Conservation (phyloP, 2,888 invertebrate species). For the Pristionchus maxplancki region DNA sequence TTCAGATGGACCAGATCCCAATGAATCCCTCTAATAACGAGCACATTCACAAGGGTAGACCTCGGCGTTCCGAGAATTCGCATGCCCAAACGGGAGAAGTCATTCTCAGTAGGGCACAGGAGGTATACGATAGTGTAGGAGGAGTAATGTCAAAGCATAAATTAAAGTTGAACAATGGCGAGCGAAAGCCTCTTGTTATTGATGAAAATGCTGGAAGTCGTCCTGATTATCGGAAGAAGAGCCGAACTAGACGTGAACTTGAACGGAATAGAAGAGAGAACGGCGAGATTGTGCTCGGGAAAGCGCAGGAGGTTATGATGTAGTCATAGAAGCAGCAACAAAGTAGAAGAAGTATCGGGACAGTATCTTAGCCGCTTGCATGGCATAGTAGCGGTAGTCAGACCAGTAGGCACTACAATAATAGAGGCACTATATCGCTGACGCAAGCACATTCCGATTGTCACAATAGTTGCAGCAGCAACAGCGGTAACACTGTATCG, state of each 20-base stretch:
- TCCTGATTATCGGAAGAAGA: constrained; percentile 25
- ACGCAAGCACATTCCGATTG: too few relatives aligned
- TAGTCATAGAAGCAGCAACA: background rate
- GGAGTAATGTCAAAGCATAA: background rate
- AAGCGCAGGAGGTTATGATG: background rate
- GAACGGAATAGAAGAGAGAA: too few relatives aligned
- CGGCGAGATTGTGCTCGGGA: background rate
- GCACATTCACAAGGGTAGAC: background rate
- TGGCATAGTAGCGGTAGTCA: too few relatives aligned
- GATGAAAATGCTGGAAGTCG: constrained; percentile 24
- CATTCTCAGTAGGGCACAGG: constrained; percentile 24
- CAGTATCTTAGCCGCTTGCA: too few relatives aligned
- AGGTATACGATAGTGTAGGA: background rate
- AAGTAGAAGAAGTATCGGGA: background rate
- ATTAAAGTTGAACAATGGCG: constrained; percentile 34
- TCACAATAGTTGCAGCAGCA: too few relatives aligned
- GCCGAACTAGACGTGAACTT: too few relatives aligned
- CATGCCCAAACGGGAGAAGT: constrained; percentile 20
- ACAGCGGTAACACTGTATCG: too few relatives aligned
- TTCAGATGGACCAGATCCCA: background rate
- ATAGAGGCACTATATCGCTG: too few relatives aligned
- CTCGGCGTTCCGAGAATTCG: background rate
- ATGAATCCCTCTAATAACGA: background rate
- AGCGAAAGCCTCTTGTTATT: background rate
- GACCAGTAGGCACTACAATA: too few relatives aligned